Percentiles rank a stretch among this genome's conserved stretches.
These are phyloP conservation scores for Lepus townsendii DNA, from an alignment of 2,797 vertebrate genomes.

Conservation along the genomic window DNA sequence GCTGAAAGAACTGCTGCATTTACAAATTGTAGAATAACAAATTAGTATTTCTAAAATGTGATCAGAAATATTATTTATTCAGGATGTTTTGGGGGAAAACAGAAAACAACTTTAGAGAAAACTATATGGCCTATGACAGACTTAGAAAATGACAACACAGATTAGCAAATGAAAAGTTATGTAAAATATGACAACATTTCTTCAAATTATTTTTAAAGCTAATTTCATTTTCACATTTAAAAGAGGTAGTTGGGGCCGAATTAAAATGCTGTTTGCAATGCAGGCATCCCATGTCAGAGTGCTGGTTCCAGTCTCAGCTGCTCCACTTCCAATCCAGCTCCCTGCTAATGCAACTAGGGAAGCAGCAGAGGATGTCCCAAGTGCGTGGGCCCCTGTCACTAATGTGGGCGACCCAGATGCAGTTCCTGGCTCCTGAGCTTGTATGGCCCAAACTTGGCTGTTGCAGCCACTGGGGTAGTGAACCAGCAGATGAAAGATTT, in stretches of 20 bases:
- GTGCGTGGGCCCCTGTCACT: too few relatives aligned
- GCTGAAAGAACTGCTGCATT: background rate
- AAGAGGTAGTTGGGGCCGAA: background rate
- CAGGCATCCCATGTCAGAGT: too few relatives aligned
- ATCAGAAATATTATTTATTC: background rate
- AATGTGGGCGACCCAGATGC: too few relatives aligned
- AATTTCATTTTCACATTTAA: background rate
- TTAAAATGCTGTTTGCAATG: too few relatives aligned
- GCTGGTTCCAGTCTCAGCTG: too few relatives aligned
- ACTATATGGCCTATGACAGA: background rate
- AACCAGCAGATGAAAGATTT: too few relatives aligned
- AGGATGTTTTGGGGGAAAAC: background rate
- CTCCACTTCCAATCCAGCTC: too few relatives aligned
- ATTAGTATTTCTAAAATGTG: background rate
- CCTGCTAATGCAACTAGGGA: too few relatives aligned
- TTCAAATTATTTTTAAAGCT: slow-evolving; percentile 33
- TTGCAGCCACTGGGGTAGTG: too few relatives aligned
- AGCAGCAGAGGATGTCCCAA: too few relatives aligned
- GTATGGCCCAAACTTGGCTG: too few relatives aligned
- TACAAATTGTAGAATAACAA: background rate
- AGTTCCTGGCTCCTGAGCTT: too few relatives aligned
- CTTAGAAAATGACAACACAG: background rate
- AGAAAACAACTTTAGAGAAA: background rate
- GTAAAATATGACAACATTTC: background rate
- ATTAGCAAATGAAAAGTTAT: slow-evolving; percentile 10